These are phyloP conservation scores for Pelusios castaneus DNA, from an alignment of 2,113 vertebrate species.

Conservation along the genomic window DNA sequence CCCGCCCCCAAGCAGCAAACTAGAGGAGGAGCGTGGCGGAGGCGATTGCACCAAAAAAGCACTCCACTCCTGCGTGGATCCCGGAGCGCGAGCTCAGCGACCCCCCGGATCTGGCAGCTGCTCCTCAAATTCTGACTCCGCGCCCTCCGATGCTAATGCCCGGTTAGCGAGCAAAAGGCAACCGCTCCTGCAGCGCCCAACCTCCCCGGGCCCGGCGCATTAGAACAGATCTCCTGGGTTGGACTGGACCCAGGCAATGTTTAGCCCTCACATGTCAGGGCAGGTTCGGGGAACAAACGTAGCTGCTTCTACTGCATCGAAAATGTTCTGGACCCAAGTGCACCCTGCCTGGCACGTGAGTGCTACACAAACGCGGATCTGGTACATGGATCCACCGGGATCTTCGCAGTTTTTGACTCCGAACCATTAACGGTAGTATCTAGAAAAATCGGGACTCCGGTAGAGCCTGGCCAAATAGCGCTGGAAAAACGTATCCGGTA, in stretches of 20 bases:
- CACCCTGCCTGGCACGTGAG: neutral
- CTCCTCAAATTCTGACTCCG: neutral
- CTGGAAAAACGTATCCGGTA: neutral
- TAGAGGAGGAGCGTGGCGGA: neutral
- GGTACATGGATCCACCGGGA: neutral
- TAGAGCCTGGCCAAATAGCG: neutral
- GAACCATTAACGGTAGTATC: neutral
- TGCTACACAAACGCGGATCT: neutral
- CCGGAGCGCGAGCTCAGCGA: neutral
- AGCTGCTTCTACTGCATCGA: neutral
- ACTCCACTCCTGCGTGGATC: neutral
- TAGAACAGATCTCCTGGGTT: too few relatives aligned
- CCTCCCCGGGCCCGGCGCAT: neutral
- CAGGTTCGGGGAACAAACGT: neutral
- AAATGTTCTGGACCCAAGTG: neutral
- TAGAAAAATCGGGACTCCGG: neutral
- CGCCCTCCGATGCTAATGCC: neutral
- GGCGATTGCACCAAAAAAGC: neutral
- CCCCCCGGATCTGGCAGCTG: neutral
- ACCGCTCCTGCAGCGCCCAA: too few relatives aligned
- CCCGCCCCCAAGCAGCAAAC: slow-evolving; percentile 28
- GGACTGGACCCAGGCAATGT: neutral
- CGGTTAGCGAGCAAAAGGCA: too few relatives aligned
- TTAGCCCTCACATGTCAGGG: neutral
- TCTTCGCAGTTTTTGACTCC: neutral